Evolutionary conservation across 1,140 invertebrate genomes (phyloP), one percentile per base, ranked within the genome.

Genomic region (Euura saliciscinereae): DNA sequence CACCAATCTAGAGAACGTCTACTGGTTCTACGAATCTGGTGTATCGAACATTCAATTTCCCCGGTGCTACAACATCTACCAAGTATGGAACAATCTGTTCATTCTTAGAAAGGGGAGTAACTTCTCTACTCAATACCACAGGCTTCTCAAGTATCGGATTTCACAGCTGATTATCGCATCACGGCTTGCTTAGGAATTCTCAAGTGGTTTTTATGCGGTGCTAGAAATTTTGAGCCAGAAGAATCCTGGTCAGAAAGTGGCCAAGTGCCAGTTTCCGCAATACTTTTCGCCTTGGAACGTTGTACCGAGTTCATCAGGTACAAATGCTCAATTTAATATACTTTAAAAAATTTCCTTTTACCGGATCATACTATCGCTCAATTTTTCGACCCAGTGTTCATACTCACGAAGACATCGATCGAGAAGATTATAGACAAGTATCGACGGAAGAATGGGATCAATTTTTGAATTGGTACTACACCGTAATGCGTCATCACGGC

Each of bases 11-110:
- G 86, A 90, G 72, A 88, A 90, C 76, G 83, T 90, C 78, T 92
- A 94, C 79, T 96, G 95, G 94, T 95, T 92, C 78, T 92, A 89
- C 71, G 93, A 96, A 78, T 91, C 92, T 45, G 91, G 92, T 44
- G 89, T 93, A 59, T 90, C 94, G 0, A 86, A 92, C 71, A 91
- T 92, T 7, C 92, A 92, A 77, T 95, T 94, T 80, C 95, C 95
- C 0, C 89, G 95, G 59, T 94, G 94, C 78, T 96, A 94, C 83
- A 93, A 94, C 72, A 91, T 94, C 59, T 92, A 92, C 83, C 91
- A 92, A 8, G 51, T 59, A 59, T 11, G 10, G n/a, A 59, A 5
- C 10, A 8, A 59, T 5, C 13, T 59, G 10, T 59, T 59, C 3
- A 8, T 59, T 59, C 13, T 59, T 59, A 59, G 51, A 0, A 59